Conservation (phyloP, 2,888 invertebrate species). For the Andrena haemorrhoa region DNA sequence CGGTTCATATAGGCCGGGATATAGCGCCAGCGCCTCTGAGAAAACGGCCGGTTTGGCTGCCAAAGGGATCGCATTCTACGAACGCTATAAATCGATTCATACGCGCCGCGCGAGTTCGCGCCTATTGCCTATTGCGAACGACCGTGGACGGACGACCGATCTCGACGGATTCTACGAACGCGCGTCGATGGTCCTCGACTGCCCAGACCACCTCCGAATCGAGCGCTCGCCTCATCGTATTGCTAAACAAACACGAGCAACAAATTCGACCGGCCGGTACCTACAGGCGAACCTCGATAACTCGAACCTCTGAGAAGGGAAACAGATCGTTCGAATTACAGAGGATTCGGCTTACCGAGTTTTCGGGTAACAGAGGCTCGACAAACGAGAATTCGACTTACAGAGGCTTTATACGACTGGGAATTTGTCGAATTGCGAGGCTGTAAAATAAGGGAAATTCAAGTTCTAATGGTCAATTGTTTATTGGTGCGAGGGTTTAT, state of each 20-base stretch:
- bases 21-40: slow-evolving; percentile 80
- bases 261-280: neutral
- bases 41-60: slow-evolving; percentile 75
- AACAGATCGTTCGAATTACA: too few species aligned
- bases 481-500: too few species aligned
- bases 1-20: slow-evolving; percentile 74
- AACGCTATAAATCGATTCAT: slow-evolving; percentile 75
- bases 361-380: too few species aligned
- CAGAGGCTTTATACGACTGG: too few species aligned
- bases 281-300: too few species aligned
- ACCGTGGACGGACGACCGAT: slow-evolving; percentile 27
- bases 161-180: slow-evolving; percentile 62
- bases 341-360: too few species aligned
- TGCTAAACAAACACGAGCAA: slow-evolving; percentile 36
- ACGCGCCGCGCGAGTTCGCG: slow-evolving; percentile 30
- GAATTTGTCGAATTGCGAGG: too few species aligned
- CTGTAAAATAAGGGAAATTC: too few species aligned
- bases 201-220: slow-evolving; percentile 40
- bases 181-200: neutral
- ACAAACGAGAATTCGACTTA: too few species aligned
- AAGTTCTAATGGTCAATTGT: too few species aligned
- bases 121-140: slow-evolving; percentile 47
- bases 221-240: slow-evolving; percentile 41
- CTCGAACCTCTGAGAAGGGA: too few species aligned
- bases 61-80: slow-evolving; percentile 80